Conservation (phyloP, 1,140 invertebrate species). For the Asbolus verrucosus region DNA sequence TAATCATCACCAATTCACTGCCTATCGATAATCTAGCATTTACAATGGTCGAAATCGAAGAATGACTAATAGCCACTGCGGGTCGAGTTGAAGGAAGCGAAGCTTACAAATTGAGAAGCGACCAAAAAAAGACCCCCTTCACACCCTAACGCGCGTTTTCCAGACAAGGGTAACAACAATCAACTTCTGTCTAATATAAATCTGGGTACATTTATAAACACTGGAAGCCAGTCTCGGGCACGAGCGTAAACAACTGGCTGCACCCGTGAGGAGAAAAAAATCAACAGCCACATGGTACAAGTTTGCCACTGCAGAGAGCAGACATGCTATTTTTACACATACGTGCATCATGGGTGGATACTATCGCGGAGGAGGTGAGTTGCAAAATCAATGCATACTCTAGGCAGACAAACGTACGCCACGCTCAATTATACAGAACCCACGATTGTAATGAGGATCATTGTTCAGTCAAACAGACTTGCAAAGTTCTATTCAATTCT, state of each 20-base stretch:
- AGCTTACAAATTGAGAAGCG: neutral
- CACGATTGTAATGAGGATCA: too few species aligned
- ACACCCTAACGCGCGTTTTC: neutral
- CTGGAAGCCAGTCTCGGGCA: conserved; percentile 20
- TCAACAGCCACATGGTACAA: conserved; percentile 6
- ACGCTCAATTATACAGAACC: neutral
- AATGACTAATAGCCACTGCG: too few species aligned
- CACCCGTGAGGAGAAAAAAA: conserved; percentile 16
- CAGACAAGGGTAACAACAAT: conserved; percentile 5
- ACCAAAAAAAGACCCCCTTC: conserved; percentile 13
- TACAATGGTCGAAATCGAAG: neutral
- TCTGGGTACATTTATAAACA: conserved; percentile 23
- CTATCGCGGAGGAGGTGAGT: conserved; percentile 2
- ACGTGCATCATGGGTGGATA: conserved; percentile 5
- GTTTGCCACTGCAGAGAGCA: conserved; percentile 30
- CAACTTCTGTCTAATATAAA: conserved; percentile 8
- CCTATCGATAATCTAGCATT: neutral
- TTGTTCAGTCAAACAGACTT: neutral
- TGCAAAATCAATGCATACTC: neutral
- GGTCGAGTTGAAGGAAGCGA: too few species aligned
- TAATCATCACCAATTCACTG: too few species aligned
- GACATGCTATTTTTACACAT: conserved; percentile 19
- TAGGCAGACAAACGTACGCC: neutral
- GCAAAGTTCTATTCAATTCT: neutral
- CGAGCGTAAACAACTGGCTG: conserved; percentile 30